Conservation (phyloP, 2,888 invertebrate species). For the Nemapogon koenigi region DNA sequence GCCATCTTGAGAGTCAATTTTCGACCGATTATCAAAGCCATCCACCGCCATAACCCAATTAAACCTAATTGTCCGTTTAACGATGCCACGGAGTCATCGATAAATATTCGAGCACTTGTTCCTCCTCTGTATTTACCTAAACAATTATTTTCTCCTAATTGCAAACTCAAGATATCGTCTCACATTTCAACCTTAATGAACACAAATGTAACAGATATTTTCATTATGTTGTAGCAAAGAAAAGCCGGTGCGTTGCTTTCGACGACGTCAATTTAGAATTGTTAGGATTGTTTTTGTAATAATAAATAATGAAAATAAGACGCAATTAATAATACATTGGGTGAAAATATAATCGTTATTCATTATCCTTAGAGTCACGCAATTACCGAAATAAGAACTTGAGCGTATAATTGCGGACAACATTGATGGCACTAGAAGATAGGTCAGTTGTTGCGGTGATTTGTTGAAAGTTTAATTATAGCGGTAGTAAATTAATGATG, state of each 20-base stretch:
- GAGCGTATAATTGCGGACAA: constrained; percentile 13
- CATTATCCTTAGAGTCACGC: constrained; percentile 10
- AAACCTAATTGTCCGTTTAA: constrained; percentile 47
- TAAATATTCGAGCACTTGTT: constrained; percentile 28
- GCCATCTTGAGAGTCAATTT: constrained; percentile 7
- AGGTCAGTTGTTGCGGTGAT: constrained; percentile 31
- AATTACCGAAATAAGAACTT: background rate
- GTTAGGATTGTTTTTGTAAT: constrained; percentile 27
- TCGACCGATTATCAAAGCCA: constrained; percentile 12
- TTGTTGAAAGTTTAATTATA: constrained; percentile 55
- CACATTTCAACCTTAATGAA: constrained; percentile 53
- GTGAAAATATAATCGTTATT: constrained; percentile 10
- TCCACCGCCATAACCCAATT: constrained; percentile 42
- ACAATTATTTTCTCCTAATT: constrained; percentile 57
- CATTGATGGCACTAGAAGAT: constrained; percentile 25
- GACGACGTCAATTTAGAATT: constrained; percentile 29
- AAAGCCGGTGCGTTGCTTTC: constrained; percentile 16
- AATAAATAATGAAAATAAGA: constrained; percentile 10
- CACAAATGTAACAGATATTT: constrained; percentile 57
- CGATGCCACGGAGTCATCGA: constrained; percentile 33
- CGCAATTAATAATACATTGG: constrained; percentile 10
- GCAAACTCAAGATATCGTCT: constrained; percentile 35
- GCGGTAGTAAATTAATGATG: constrained; percentile 42
- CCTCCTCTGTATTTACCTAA: constrained; percentile 24
- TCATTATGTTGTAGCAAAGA: constrained; percentile 22